Evolutionary conservation across 1,140 invertebrate species (phyloP), one percentile per base, ranked within the genome.

Genomic region (Amyelois transitella): DNA sequence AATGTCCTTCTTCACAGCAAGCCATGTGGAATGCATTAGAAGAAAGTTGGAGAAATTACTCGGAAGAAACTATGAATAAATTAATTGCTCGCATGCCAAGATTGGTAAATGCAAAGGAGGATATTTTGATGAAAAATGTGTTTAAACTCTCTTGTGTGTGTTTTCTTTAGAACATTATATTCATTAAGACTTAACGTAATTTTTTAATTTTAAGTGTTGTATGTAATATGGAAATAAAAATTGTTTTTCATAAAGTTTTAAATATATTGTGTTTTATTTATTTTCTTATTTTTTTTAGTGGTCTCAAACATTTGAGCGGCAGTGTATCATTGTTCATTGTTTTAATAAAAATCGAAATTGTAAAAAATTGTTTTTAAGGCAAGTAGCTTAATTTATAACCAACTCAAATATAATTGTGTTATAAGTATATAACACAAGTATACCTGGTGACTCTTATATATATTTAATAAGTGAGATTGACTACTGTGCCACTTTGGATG

Each of bases 1-100:
- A 32, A 10, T 44, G 43, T 43, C 48, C 51, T 6, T 51, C 43
- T 38, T 62, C 55, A 38, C 51, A 58, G 14, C 10, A 58, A n/a
- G 55, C 17, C 18, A 58, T 55, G 54, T 57, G 21, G 55, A 57
- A 44, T 51, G 28, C 52, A 3, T 62, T 55, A 17, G 0, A 45
- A 17, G 43, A 58, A 47, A 62, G 48, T 45, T 62, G 60, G 55
- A 62, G 17, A 0, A 55, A 52, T 55, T 55, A 54, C 17, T 62
- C 25, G 25, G 25, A 5, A 12, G 25, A 28, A 28, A 6, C 25
- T 28, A 6, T 28, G 12, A 5, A 28, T 6, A 28, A 28, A 28
- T 12, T 28, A 28, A 28, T 28, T 28, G 25, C 5, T 6, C 5
- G 25, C 5, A 28, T 28, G 25, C 6, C 5, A 12, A 6, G 25